Evolutionary conservation across 1,140 invertebrate species (phyloP), one percentile per base, ranked within the genome.

Genomic region (Adelges cooleyi): DNA sequence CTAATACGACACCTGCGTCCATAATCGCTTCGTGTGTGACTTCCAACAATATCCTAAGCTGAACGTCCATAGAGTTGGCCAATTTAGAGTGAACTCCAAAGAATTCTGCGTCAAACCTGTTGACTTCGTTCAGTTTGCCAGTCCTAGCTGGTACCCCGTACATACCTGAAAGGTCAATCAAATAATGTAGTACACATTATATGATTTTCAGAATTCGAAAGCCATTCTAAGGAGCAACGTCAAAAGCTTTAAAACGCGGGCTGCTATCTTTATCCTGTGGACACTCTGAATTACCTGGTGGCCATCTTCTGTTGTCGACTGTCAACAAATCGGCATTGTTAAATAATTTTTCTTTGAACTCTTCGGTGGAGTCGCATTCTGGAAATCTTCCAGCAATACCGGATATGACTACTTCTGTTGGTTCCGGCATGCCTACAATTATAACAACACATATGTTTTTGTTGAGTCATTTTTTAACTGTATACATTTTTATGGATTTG

Each of bases 371-470:
- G 27, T 81, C 77, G 33, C 79, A 81, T 68, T 83, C 78, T 13
- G 84, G 84, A 68, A 84, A 78, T 59, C 80, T 74, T 42, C 82
- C 81, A 15, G 80, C 79, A 49, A 86, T 78, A 15, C 84, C 84
- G 44, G 75, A 78, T 52, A 86, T 81, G 3, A 83, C 81, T 65
- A 86, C 76, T 42, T 81, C 79, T 15, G 79, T 77, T 11, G 13
- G 8, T 48, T 65, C 40, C 54, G 22, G 1, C 65, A 52, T 48
- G 1, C 1, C 51, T 56, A 22, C 5, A 56, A 59, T n/a, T n/a
- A n/a, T n/a, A n/a, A n/a, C n/a, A n/a, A n/a, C n/a, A n/a, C n/a
- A n/a, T n/a, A n/a, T n/a, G n/a, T n/a, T n/a, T n/a, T n/a, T n/a
- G n/a, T n/a, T n/a, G n/a, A n/a, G n/a, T n/a, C n/a, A n/a, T n/a